Evolutionary conservation across 2,888 invertebrate genomes (phyloP), one percentile per base, ranked within the genome.

Genomic region (Lasioglossum calceatum): DNA sequence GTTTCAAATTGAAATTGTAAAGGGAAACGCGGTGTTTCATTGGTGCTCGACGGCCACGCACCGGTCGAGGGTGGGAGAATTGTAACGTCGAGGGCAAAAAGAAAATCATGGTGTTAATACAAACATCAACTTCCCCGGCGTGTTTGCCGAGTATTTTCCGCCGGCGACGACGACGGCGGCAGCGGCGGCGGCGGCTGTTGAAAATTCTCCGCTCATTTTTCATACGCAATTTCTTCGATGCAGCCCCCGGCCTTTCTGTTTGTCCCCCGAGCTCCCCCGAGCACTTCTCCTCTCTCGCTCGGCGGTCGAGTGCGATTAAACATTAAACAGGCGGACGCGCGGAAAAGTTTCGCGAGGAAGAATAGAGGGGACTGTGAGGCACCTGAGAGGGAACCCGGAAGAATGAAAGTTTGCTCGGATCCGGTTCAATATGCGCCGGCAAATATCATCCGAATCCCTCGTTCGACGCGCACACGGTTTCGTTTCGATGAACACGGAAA

Each of bases 291-390:
- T 61, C 61, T 12, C 44, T 27, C 42, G n/a, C 39, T 54, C 32
- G 64, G 74, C 54, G 74, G 71, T 76, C 44, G 71, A n/a, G 75
- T 32, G 67, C 75, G 87, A 85, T 90, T 90, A 88, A 90, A 90
- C 77, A 90, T 90, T 88, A 90, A 89, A 82, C 82, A 58, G 39
- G 27, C 61, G 47, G 71, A 75, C 79, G n/a, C 32, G 72, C 36
- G 32, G 64, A 50, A 74, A 90, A 88, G 77, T 88, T 84, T 79
- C 70, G 72, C n/a, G 44, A 54, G 27, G 75, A 27, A 50, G 72
- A 74, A 54, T 36, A 36, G 72, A 64, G 42, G 32, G 16, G 61
- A 3, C 4, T 14, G 14, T 14, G 14, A 14, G 32, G 36, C 32
- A 64, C 32, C 64, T 64, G 16, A 32, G 64, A 64, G 64, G 14